These are phyloP conservation scores for Crax fasciolata DNA, from an alignment of 2,797 vertebrate species.

Conservation along the genomic window DNA sequence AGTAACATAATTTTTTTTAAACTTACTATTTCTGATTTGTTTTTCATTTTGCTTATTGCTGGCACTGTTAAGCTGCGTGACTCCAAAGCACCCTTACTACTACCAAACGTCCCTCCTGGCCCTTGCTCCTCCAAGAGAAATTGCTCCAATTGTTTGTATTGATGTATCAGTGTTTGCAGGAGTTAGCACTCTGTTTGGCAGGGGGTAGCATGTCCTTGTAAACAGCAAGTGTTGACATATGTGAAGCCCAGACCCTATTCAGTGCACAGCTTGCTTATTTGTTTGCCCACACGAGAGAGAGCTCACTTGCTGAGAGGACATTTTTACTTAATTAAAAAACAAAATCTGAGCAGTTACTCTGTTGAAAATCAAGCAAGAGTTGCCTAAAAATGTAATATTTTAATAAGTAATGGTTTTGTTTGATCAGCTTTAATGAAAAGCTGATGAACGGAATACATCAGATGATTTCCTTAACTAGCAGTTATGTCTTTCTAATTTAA, in stretches of 20 bases:
- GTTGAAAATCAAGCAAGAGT: not conserved
- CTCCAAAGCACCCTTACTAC: not conserved
- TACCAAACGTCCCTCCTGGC: not conserved
- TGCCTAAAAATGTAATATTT: not conserved
- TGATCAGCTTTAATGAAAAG: slow-evolving; percentile 35
- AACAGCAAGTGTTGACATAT: not conserved
- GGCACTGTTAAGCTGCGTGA: not conserved
- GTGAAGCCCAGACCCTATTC: not conserved
- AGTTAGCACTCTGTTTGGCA: not conserved
- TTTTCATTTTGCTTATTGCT: slow-evolving; percentile 16
- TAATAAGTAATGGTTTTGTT: not conserved
- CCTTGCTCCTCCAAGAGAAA: not conserved
- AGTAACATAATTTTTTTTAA: not conserved
- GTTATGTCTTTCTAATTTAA: not conserved
- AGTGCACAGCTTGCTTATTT: not conserved
- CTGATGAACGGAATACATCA: slow-evolving; percentile 15
- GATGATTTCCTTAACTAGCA: not conserved
- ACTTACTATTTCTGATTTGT: not conserved
- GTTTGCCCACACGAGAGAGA: not conserved
- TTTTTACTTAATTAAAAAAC: not conserved
- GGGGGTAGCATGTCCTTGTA: not conserved
- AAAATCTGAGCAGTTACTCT: not conserved
- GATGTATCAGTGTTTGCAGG: not conserved
- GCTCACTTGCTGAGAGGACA: not conserved
- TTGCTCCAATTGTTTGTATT: not conserved